Evolutionary conservation across 2,888 invertebrate genomes (phyloP), one percentile per base, ranked within the genome.

Genomic region (Hirtodrosophila cameraria): DNA sequence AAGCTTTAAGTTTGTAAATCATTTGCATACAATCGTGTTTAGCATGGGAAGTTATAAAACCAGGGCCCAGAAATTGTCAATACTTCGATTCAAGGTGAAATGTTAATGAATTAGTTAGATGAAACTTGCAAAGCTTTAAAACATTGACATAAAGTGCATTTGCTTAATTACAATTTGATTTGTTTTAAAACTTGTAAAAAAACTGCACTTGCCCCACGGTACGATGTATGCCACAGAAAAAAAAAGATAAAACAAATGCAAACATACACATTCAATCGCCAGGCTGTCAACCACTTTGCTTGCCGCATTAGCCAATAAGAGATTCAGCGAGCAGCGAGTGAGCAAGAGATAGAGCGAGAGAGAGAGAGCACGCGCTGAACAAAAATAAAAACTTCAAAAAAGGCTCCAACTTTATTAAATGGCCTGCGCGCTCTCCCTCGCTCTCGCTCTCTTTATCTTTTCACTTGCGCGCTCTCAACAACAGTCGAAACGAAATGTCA

Each of bases 271-370:
- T 31, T 53, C 54, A 45, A 35, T 55, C 25, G 52, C 38, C 49
- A 49, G 55, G 59, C 53, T 58, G 75, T 65, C 81, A 77, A 86
- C 81, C 81, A 82, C 81, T 85, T 86, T 86, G 69, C 65, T 66
- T 73, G 81, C 84, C 73, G 68, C 79, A 86, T 58, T 66, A 63
- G 73, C 86, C 80, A 86, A 86, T 84, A 86, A 76, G 73, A 74
- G 50, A 15, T 9, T 23, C 38, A 46, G 49, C 25, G 49, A 62
- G 36, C 30, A 30, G 31, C 46, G 53, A 52, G 46, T 33, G 38
- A 46, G 30, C 50, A 35, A 39, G 16, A 18, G 31, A 41, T 38
- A 41, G 15, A 59, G 13, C 38, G 20, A 18, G 35, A 31, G 53
- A 27, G 45, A 41, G 36, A 18, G 60, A 61, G 68, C 58, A 62